phyloP scores from a whole-genome alignment of 1,140 invertebrate genomes.

The Heliconius hewitsoni region DNA sequence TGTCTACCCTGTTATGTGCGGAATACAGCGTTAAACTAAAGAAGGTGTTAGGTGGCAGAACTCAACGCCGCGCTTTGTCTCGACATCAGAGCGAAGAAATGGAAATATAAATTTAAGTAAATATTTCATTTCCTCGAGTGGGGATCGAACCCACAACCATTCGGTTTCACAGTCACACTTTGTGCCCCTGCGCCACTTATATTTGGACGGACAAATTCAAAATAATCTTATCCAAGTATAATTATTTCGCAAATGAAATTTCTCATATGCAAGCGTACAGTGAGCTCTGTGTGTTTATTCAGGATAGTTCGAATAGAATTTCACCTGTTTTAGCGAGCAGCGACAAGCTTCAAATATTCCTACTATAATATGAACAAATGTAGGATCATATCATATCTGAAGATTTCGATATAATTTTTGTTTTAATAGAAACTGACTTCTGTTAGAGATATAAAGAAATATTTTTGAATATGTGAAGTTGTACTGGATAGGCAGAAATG shows the following conservation, averaged over 20 bases:
- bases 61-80: too few relatives aligned
- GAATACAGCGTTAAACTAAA: too few relatives aligned
- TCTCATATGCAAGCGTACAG: neutral
- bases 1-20: too few relatives aligned
- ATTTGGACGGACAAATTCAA: neutral
- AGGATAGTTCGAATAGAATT: neutral
- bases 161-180: too few relatives aligned
- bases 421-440: neutral
- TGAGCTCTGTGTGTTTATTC: neutral
- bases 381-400: neutral
- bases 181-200: neutral
- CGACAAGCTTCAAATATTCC: neutral
- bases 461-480: too few relatives aligned
- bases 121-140: too few relatives aligned
- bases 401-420: neutral
- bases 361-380: neutral
- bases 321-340: slow-evolving; percentile 4
- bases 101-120: too few relatives aligned
- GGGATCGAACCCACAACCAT: too few relatives aligned
- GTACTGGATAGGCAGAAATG: neutral
- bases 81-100: too few relatives aligned
- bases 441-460: too few relatives aligned
- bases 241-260: neutral
- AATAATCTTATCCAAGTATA: neutral
- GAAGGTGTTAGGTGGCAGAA: fast-evolving